These are phyloP conservation scores for Podocnemis expansa DNA, from an alignment of 2,113 vertebrate genomes.

Conservation along the genomic window DNA sequence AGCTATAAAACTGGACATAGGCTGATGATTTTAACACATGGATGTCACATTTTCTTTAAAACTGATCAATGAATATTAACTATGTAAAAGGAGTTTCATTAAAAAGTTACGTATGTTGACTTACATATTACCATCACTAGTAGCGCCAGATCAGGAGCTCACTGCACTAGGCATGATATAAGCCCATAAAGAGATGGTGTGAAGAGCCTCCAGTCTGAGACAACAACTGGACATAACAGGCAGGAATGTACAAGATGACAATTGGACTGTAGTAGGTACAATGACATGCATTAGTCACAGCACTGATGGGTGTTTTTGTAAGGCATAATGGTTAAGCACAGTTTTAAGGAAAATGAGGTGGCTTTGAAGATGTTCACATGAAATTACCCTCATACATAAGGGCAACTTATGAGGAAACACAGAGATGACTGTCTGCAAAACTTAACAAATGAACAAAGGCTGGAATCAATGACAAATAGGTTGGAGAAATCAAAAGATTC, in stretches of 20 bases:
- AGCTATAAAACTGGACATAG: too few species aligned
- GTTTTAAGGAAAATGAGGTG: neutral
- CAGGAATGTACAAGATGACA: neutral
- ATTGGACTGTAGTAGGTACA: neutral
- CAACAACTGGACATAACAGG: neutral
- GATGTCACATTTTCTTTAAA: too few species aligned
- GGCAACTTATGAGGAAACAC: neutral
- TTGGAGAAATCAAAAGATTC: neutral
- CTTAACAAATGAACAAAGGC: neutral
- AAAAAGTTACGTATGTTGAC: too few species aligned
- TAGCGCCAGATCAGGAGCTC: neutral
- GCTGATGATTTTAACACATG: too few species aligned
- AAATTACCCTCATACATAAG: neutral
- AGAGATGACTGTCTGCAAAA: neutral
- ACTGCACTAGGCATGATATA: neutral
- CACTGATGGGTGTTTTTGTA: neutral
- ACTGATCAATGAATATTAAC: too few species aligned
- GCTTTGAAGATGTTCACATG: neutral
- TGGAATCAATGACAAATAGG: neutral
- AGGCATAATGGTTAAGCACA: neutral
- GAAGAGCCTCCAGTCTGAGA: neutral
- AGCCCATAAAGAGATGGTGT: neutral
- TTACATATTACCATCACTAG: neutral
- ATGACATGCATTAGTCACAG: fast-evolving
- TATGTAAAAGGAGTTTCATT: too few species aligned